phyloP scores from a whole-genome alignment of 2,888 invertebrate genomes.

The Dynastes grantii region DNA sequence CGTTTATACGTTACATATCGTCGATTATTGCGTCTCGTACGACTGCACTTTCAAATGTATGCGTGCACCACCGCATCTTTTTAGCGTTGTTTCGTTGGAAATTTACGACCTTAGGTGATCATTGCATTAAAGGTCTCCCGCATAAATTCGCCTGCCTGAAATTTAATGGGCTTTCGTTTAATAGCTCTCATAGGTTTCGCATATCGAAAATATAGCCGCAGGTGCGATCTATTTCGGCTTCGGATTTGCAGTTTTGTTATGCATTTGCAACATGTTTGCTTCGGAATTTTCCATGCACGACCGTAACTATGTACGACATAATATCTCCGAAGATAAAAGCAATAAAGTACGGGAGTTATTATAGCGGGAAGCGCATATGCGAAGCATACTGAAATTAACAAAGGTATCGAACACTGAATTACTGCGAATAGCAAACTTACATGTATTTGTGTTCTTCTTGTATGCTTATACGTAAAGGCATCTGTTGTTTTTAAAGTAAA shows the following conservation, averaged over 20 bases:
- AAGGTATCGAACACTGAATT: no score
- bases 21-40: background rate
- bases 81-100: constrained; percentile 42
- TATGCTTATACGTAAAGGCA: no score
- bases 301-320: background rate
- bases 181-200: constrained; percentile 54
- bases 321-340: constrained; percentile 1
- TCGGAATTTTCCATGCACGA: constrained; percentile 25
- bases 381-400: no score
- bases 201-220: constrained; percentile 57
- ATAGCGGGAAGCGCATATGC: background rate
- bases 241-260: constrained; percentile 40
- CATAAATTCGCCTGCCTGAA: constrained; percentile 54
- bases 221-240: constrained; percentile 55
- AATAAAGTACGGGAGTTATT: background rate
- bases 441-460: no score
- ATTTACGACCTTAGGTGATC: constrained; percentile 55
- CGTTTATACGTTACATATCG: background rate
- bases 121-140: constrained; percentile 53
- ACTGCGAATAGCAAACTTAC: no score
- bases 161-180: constrained; percentile 54
- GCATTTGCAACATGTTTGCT: constrained; percentile 35
- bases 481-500: no score
- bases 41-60: background rate
- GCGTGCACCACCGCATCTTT: constrained; percentile 30